Percentiles rank a stretch among this genome's conserved stretches.
phyloP scores from a whole-genome alignment of 2,113 vertebrate genomes.

The Chitala chitala region DNA sequence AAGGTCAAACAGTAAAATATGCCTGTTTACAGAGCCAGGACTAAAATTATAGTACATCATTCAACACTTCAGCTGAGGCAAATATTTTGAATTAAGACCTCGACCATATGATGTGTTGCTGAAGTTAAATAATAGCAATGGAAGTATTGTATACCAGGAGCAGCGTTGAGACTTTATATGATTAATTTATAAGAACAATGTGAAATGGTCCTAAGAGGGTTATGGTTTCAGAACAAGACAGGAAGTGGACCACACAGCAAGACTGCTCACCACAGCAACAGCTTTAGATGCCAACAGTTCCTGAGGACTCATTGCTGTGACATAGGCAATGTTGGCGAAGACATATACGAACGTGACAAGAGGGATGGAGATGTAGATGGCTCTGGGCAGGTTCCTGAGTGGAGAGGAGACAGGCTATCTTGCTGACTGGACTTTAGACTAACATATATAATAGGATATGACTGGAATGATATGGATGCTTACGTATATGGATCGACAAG shows the following conservation, averaged over 20 bases:
- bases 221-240: not conserved
- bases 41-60: constrained; percentile 15
- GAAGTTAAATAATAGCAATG: not conserved
- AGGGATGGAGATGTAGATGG: constrained; percentile 92
- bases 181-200: no score
- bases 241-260: not conserved
- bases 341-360: constrained; percentile 89
- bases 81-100: constrained; percentile 22
- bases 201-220: not conserved
- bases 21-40: no score
- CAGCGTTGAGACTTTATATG: no score
- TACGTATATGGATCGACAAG: constrained; percentile 85
- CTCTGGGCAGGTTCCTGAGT: constrained; percentile 82
- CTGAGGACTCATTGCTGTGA: constrained; percentile 89
- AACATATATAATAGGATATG: no score
- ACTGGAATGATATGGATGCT: constrained; percentile 25
- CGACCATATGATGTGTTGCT: not conserved
- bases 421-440: not conserved
- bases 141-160: no score
- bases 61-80: constrained; percentile 17
- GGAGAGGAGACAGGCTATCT: not conserved
- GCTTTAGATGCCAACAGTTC: constrained; percentile 87
- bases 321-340: constrained; percentile 88
- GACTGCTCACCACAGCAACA: constrained; percentile 82
- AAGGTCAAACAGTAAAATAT: not conserved